Base-by-base conservation (phyloP, 1,140 invertebrate genomes). In the Diorhabda sublineata region DNA sequence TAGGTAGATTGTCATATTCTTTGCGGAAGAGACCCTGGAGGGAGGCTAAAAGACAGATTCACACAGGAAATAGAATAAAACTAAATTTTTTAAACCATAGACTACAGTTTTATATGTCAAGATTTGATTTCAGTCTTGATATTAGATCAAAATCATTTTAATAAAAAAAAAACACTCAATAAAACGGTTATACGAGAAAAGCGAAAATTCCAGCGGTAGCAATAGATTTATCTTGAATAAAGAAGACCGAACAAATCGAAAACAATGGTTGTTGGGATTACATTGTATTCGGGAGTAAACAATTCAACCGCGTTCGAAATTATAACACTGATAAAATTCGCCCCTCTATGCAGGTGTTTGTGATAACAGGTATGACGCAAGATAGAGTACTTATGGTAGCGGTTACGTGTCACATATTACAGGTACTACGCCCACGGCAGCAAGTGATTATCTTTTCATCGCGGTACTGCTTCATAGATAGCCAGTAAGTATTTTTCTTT, bases 371-470 rank as follows among this genome's bases (percentile, higher is more conserved):
- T n/a, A 43, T 62, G 61, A 62, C 61, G 61, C 44, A 42, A 62
- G 42, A 11, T n/a, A 62, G 42, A 62, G 61, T 62, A 62, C 61
- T 62, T 62, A 62, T 62, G 61, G 42, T 62, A 8, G 61, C 61
- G 44, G 61, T 58, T 58, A 68, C 60, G 60, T 68, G 67, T 68
- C 67, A 68, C 58, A 58, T 68, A 61, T 11, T 62, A 68, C 59
- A 68, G 67, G 67, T 68, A 61, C 56, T 62, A 68, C 59, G 60
- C 59, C 67, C 59, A 61, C 45, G 60, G 59, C 67, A 45, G 62
- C 67, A 68, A 43, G 59, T 45, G 42, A 68, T 42, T 47, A 62
- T 65, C 64, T 43, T 44, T 42, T 52, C 6, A n/a, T 52, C 47
- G 6, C 47, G 6, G 47, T 52, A 52, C 6, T 52, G 47, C n/a